These are phyloP conservation scores for Phycodurus eques DNA, from an alignment of 2,113 vertebrate species.

Conservation along the genomic window DNA sequence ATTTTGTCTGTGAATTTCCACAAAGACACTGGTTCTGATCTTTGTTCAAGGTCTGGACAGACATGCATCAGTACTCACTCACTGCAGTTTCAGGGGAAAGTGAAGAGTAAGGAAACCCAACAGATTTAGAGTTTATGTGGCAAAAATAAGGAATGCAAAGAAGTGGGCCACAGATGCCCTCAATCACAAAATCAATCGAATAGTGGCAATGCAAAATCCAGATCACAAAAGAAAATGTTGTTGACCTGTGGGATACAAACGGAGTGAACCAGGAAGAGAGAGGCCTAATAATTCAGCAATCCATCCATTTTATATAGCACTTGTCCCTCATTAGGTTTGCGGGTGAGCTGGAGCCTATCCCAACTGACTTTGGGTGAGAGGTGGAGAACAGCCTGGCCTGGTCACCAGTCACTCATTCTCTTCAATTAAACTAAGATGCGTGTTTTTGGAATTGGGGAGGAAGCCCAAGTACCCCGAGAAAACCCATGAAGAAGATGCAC, in stretches of 20 bases:
- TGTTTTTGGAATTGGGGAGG: neutral
- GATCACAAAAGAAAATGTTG: too few relatives aligned
- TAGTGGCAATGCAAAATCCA: neutral
- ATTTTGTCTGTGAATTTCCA: neutral
- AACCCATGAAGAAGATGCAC: neutral
- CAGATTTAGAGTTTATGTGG: conserved; percentile 31
- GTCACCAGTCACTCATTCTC: too few relatives aligned
- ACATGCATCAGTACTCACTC: neutral
- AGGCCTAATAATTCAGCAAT: too few relatives aligned
- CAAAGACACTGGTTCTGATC: neutral
- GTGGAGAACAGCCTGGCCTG: too few relatives aligned
- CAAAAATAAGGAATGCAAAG: conserved; percentile 7
- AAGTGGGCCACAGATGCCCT: neutral
- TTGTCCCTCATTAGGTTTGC: neutral
- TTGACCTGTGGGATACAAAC: too few relatives aligned
- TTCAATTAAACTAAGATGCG: neutral
- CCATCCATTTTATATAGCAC: neutral
- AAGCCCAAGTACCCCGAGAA: neutral
- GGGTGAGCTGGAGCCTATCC: too few relatives aligned
- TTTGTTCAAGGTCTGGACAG: neutral
- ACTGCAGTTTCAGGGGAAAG: conserved; percentile 17
- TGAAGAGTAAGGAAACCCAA: conserved; percentile 24
- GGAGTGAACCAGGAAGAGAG: too few relatives aligned
- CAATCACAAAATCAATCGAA: neutral
- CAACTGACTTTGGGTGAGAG: too few relatives aligned